Base-by-base conservation (phyloP, 2,113 vertebrate species). In the Lipophrys pholis region DNA sequence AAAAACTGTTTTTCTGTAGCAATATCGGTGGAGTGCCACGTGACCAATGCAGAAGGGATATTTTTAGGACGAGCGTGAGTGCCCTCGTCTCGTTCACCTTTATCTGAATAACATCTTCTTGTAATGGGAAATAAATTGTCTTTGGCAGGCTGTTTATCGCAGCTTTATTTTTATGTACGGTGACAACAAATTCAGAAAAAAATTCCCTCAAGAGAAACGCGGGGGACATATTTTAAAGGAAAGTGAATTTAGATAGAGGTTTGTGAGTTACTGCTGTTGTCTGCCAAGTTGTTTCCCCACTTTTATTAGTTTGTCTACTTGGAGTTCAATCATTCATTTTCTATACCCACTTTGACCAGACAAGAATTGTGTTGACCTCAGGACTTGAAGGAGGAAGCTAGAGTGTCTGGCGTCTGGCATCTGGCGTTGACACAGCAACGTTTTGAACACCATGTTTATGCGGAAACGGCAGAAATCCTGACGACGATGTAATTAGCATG, bases 41-140 rank as follows among this genome's bases (percentile, higher is more conserved):
- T 43, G 38, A 36, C 8, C 0, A 11, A 65, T 57, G 42, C 40
- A 68, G 8, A 69, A n/a, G n/a, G 10, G 16, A 42, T 36, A 14
- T 70, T 39, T 14, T 30, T 30, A 49, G 12, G 55, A 57, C 17
- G 8, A 56, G 7, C 17, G 60, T 59, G 70, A 0, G 3, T 35
- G 53, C 1, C 0, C 3, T 5, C 14, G 56, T 72, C 8, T 10
- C 50, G 39, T 17, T 66, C 65, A 50, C 43, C 49, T 15, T 15
- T n/a, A 6, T 41, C 36, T 81, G 48, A 66, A 60, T 42, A 12
- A 43, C 21, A 43, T 10, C 15, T 50, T 30, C n/a, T 30, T 11
- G 1, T 39, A 54, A 52, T 35, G 45, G 78, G 38, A 61, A 58
- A 54, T 49, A 67, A 69, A 74, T 42, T 62, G 7, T 48, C 15